Percentiles rank a stretch among this genome's conserved stretches.
Conservation (phyloP, 2,113 vertebrate genomes). For the Oreocharis arfaki region DNA sequence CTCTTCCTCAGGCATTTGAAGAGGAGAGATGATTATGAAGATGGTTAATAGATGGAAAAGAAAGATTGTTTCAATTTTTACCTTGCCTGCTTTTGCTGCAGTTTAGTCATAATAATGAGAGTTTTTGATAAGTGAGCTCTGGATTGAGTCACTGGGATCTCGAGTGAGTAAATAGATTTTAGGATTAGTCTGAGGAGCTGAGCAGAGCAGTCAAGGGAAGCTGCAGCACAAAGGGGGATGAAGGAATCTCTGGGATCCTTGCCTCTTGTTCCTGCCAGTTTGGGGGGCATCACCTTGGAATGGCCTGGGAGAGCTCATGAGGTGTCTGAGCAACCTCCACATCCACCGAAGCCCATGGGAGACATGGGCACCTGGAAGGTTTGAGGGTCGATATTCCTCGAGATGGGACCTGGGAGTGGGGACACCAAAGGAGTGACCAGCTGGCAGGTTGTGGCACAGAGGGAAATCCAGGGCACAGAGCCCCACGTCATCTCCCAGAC, state of each 20-base stretch:
- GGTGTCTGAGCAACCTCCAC: not conserved
- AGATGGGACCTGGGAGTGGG: not conserved
- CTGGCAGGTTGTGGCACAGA: not conserved
- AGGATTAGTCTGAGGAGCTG: not conserved
- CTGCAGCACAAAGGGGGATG: not conserved
- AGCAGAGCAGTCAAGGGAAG: not conserved
- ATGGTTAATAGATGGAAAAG: slow-evolving; percentile 16
- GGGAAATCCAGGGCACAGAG: not conserved
- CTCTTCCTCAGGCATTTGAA: not conserved
- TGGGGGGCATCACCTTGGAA: not conserved
- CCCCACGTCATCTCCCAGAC: accelerated
- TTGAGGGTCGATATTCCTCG: not conserved
- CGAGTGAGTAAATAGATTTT: slow-evolving; percentile 21
- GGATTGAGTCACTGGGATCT: slow-evolving; percentile 41
- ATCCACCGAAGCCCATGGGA: not conserved
- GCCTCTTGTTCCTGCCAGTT: not conserved
- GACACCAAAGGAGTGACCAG: not conserved
- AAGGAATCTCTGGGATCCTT: not conserved
- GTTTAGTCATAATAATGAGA: slow-evolving; percentile 53
- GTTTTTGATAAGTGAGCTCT: slow-evolving; percentile 45
- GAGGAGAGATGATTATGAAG: not conserved
- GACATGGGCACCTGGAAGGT: not conserved
- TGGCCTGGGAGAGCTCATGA: not conserved
- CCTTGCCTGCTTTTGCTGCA: slow-evolving; percentile 44
- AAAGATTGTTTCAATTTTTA: not conserved